Conservation (phyloP, 2,113 vertebrate species). For the Elephantulus edwardii region DNA sequence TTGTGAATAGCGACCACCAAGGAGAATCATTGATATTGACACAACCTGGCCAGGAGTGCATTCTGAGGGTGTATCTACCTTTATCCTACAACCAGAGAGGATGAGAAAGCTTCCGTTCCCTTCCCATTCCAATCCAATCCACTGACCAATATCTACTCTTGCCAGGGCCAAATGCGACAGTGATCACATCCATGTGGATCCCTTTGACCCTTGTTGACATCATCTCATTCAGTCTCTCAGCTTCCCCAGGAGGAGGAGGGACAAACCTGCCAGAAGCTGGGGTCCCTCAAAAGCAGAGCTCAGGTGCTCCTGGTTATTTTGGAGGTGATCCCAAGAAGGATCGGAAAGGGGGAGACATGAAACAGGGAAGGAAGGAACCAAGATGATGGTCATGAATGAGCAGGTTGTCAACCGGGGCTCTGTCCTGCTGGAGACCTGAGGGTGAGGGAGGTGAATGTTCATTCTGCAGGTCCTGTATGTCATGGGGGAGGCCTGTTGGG, state of each 20-base stretch:
- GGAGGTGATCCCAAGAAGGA: not conserved
- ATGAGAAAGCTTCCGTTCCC: not conserved
- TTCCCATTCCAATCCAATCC: not conserved
- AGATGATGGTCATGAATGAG: not conserved
- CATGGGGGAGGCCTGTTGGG: not conserved
- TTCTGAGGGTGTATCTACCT: not conserved
- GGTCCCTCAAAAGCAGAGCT: not conserved
- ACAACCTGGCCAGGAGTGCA: not conserved
- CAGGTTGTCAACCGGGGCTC: not conserved
- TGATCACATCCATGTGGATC: not conserved
- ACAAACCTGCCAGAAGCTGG: not conserved
- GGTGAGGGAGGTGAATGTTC: not conserved
- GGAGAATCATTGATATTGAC: not conserved
- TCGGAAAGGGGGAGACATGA: not conserved
- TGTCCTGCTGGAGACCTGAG: not conserved
- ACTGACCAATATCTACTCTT: not conserved
- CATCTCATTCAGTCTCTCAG: not conserved
- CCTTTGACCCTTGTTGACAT: not conserved
- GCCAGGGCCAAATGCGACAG: not conserved
- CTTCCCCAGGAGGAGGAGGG: too few species aligned
- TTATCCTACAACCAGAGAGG: not conserved
- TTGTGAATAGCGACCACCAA: not conserved
- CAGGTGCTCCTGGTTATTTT: not conserved
- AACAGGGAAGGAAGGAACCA: not conserved
- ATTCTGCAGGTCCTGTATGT: not conserved